Evolutionary conservation across 2,888 invertebrate genomes (phyloP), one percentile per base, ranked within the genome.

Genomic region (Scaptomyza polygonia): DNA sequence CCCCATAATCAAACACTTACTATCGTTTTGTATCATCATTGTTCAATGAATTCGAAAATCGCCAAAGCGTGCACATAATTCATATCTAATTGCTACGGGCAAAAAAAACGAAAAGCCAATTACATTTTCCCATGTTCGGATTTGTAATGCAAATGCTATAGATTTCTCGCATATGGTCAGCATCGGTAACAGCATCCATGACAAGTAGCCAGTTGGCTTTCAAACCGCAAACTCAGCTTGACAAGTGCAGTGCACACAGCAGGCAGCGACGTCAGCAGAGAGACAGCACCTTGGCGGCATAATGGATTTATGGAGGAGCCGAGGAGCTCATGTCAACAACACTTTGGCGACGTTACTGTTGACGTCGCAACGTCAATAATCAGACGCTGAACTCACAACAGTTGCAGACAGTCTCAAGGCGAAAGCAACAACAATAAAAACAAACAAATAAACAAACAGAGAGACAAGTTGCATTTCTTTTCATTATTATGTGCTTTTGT

Each of bases 1-100:
- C 52, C 58, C 64, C 55, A 48, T 65, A 63, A 55, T 52, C 63
- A 62, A 62, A 65, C 53, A 47, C 65, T 51, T 51, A 49, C 70
- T 54, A 54, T 40, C 25, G 48, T 47, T 30, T 44, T 49, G 54
- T 79, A 84, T 87, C 86, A 75, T 63, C 62, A 63, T 58, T 85
- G 86, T 67, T 82, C 82, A 82, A 81, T 82, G 85, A 81, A 81
- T 87, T 81, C 82, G 72, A 66, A 67, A 82, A 86, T 77, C 76
- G 72, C 27, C 66, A 84, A 78, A 81, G 76, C 79, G 87, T 82
- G 82, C 86, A 82, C 87, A 87, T 87, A 82, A 82, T 85, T 87
- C 67, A 63, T 86, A 80, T 84, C 80, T 84, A 86, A 86, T 86
- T 81, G 81, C 74, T 43, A 57, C 32, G 58, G 47, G 11, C 29